Base-by-base conservation (phyloP, 2,888 invertebrate genomes). In the Noctuana brunneofusca region DNA sequence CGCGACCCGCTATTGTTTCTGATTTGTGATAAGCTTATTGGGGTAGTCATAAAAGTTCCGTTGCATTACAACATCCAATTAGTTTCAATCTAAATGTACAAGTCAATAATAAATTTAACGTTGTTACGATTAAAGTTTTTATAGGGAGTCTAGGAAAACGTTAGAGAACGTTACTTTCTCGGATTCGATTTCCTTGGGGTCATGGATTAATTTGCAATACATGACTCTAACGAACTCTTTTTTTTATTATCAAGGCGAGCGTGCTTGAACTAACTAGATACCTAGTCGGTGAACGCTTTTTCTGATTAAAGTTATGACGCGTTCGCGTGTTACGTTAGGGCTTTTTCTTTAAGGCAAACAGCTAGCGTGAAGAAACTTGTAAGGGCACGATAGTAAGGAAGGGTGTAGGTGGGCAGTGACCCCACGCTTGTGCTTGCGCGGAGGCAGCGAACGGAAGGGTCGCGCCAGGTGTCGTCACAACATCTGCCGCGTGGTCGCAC, bases 401-500 rank as follows among this genome's bases (percentile, higher is more conserved):
- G 81, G 81, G 84, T 81, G 84, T 86, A 87, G 89, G 88, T 87
- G 90, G 89, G 81, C 88, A 89, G 81, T 89, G 89, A 89, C 89
- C 89, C 84, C 75, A 67, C 70, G 71, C 74, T 70, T 70, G 71
- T 71, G 71, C 71, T 69, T 68, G 76, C 41, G 27, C 43, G 58
- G 78, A 80, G 80, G 79, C 75, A 78, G 74, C 77, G 78, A 77
- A 79, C 86, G 88, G 87, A 87, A 89, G 88, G 89, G 89, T 84
- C 87, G 81, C 82, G 86, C 91, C 91, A 91, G 91, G 90, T 91
- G 91, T 76, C 81, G 68, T 71, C 80, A 81, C 91, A 91, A 81
- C 91, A 91, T 89, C 91, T 91, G 91, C 88, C 88, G 87, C 88
- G 86, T 85, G 77, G 79, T 75, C 76, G 30, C 50, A 60, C 60